Percentiles rank a stretch among this genome's conserved stretches.
These are phyloP conservation scores for Lamellibrachia luymesi DNA, from an alignment of 1,140 invertebrate species.

Conservation along the genomic window DNA sequence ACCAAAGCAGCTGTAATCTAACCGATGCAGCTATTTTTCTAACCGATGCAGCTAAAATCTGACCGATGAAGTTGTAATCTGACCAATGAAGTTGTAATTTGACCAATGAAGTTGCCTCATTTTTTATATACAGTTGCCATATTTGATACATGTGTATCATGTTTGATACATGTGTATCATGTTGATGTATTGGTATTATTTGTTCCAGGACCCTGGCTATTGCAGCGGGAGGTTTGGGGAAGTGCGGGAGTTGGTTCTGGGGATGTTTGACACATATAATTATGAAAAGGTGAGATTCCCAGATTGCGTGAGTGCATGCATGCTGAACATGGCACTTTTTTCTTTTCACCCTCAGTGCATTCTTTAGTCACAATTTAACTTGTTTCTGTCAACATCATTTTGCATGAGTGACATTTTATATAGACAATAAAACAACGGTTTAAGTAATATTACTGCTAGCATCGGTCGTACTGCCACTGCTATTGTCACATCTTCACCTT, in stretches of 20 bases:
- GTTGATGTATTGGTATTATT: neutral
- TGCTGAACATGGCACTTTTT: neutral
- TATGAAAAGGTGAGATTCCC: conserved; percentile 57
- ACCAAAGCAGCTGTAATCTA: no score
- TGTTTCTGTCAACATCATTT: neutral
- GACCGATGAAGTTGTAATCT: no score
- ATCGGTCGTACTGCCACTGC: neutral
- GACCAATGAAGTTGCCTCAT: neutral
- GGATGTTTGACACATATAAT: conserved; percentile 64
- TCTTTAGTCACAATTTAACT: neutral
- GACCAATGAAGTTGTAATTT: no score
- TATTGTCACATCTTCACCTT: neutral
- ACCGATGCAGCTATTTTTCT: no score
- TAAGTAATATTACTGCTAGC: neutral
- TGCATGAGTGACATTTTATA: neutral
- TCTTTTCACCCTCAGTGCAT: neutral
- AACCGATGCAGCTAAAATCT: no score
- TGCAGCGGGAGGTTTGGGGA: conserved; percentile 62
- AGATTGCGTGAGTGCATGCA: neutral
- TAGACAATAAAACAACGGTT: neutral
- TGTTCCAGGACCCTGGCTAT: conserved; percentile 59
- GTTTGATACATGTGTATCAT: neutral
- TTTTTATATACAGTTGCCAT: conserved; percentile 11
- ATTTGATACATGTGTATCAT: no score
- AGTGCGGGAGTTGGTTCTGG: conserved; percentile 60